phyloP scores from a whole-genome alignment of 2,797 vertebrate genomes.

The Arrhamphus sclerolepis region DNA sequence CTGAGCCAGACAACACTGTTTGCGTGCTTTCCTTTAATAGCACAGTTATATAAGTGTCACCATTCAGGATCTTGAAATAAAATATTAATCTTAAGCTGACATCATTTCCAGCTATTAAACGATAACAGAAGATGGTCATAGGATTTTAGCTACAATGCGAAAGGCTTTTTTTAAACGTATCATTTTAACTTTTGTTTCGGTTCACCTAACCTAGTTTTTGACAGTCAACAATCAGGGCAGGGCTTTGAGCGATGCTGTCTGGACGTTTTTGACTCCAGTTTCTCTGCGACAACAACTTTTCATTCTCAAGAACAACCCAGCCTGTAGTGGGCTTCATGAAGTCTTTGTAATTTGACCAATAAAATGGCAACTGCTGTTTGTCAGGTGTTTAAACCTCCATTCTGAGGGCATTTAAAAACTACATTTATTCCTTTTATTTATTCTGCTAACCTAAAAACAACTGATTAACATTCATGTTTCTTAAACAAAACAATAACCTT shows the following conservation, averaged over 20 bases:
- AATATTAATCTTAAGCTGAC: conserved; percentile 44
- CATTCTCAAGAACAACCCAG: neutral
- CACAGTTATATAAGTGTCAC: conserved; percentile 58
- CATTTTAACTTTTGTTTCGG: neutral
- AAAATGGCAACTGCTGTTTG: too few species aligned
- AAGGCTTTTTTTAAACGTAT: neutral
- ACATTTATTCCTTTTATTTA: too few species aligned
- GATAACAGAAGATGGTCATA: neutral
- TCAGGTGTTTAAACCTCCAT: neutral
- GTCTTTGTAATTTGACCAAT: too few species aligned
- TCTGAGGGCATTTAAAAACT: too few species aligned
- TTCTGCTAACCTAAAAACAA: too few species aligned
- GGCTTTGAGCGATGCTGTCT: conserved; percentile 5
- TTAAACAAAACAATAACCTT: too few species aligned
- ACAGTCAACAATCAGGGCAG: conserved; percentile 4
- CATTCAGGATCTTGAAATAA: conserved; percentile 40
- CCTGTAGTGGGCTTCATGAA: too few species aligned
- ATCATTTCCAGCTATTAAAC: conserved; percentile 3
- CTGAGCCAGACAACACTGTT: neutral
- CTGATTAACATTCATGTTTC: too few species aligned
- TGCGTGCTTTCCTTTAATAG: conserved; percentile 33
- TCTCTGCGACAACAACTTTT: neutral
- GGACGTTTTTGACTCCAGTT: conserved; percentile 7
- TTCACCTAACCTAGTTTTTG: conserved; percentile 11
- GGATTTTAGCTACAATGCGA: neutral